A percentile compares a stretch with the other conserved stretches of the same genome.
These are phyloP conservation scores for Thermophis baileyi DNA, from an alignment of 2,113 vertebrate species.

Conservation along the genomic window DNA sequence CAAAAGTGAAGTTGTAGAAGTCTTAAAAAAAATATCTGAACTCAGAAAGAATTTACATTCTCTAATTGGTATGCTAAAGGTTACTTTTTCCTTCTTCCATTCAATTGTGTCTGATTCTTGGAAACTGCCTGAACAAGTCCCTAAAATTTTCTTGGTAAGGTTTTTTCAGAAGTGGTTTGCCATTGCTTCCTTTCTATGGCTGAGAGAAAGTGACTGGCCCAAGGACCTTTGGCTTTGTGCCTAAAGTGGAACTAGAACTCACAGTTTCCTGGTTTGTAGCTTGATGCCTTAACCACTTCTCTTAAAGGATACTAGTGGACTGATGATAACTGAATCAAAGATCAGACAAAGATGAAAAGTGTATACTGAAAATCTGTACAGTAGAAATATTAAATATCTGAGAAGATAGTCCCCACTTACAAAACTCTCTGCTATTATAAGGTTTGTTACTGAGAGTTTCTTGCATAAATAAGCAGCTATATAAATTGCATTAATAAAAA, in stretches of 20 bases:
- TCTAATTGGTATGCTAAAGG: background rate
- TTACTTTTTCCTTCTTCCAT: background rate
- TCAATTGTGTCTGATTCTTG: background rate
- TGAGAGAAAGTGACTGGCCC: too few relatives aligned
- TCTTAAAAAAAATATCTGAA: background rate
- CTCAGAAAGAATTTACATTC: background rate
- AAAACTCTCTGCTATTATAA: background rate
- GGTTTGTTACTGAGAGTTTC: background rate
- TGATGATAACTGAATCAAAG: background rate
- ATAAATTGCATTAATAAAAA: background rate
- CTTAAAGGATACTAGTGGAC: background rate
- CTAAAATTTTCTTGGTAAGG: background rate
- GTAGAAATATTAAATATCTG: background rate
- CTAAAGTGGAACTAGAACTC: too few relatives aligned
- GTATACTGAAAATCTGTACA: background rate
- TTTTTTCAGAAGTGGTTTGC: too few relatives aligned
- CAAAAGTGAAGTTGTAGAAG: background rate
- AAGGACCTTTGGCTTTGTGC: too few relatives aligned
- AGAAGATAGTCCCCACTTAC: background rate
- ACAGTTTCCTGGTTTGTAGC: background rate
- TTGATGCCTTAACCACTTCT: background rate
- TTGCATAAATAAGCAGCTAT: background rate
- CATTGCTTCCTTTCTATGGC: too few relatives aligned
- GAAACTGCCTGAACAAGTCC: background rate
- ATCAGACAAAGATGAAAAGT: background rate